A percentile compares a stretch with the other conserved stretches of the same genome.
These are phyloP conservation scores for Porites cylindrica DNA, from an alignment of 92 coral and sea anemone species.

Conservation along the genomic window DNA sequence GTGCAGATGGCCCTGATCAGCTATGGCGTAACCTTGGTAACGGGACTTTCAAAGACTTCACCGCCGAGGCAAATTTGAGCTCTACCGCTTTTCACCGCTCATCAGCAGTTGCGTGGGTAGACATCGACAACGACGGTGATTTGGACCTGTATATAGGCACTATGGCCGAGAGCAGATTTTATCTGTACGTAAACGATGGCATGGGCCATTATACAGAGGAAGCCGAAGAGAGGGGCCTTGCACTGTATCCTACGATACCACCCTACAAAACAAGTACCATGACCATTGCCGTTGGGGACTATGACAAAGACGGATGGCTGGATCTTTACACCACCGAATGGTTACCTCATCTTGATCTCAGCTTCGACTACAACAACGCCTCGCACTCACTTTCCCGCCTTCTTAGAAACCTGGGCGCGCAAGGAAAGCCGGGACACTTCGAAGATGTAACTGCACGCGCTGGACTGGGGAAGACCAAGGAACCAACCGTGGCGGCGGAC, in stretches of 20 bases:
- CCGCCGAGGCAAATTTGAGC: constrained; percentile 92
- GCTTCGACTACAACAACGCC: constrained; percentile 93
- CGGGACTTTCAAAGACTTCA: constrained; percentile 86
- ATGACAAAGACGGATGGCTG: constrained; percentile 98
- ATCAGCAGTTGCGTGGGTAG: constrained; percentile 90
- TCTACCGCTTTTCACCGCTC: constrained; percentile 91
- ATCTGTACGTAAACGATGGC: constrained; percentile 92
- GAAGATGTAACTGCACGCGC: constrained; percentile 93
- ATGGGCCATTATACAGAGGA: constrained; percentile 96
- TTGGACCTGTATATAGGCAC: constrained; percentile 91
- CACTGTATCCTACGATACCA: constrained; percentile 80
- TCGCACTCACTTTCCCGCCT: constrained; percentile 87
- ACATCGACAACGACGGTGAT: constrained; percentile 97
- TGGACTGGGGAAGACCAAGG: constrained; percentile 75
- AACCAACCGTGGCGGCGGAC: constrained; percentile 91
- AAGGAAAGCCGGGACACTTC: constrained; percentile 93
- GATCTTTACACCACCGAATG: constrained; percentile 97
- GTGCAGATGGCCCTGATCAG: constrained; percentile 95
- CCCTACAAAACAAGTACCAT: constrained; percentile 95
- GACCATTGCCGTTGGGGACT: constrained; percentile 95
- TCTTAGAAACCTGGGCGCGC: constrained; percentile 92
- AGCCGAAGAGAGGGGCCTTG: constrained; percentile 91
- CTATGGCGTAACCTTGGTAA: constrained; percentile 98
- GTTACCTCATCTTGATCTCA: constrained; percentile 98
- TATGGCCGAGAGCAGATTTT: constrained; percentile 93